These are phyloP conservation scores for Doris montereyensis DNA, from an alignment of 2,888 invertebrate genomes.

Conservation along the genomic window DNA sequence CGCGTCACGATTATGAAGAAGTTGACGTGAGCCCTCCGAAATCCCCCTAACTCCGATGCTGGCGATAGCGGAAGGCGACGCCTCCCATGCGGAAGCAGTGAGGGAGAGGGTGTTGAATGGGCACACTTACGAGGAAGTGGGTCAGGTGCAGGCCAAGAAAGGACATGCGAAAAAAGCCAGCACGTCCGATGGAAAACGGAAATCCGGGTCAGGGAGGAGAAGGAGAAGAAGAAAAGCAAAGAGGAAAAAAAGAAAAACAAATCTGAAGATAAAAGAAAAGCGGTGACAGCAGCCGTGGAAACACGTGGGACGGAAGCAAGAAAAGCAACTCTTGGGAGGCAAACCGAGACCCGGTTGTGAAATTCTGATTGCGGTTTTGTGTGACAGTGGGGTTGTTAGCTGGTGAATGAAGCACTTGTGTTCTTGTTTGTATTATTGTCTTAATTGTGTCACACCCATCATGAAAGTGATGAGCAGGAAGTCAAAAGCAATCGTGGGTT, in stretches of 20 bases:
- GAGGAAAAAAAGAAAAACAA: neutral
- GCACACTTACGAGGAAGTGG: conserved; percentile 63
- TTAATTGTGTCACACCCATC: too few relatives aligned
- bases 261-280: neutral
- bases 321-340: neutral
- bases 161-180: conserved; percentile 4
- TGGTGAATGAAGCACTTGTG: too few relatives aligned
- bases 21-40: conserved; percentile 47
- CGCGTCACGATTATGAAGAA: conserved; percentile 60
- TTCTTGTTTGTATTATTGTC: too few relatives aligned
- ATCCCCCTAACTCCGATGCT: conserved; percentile 30
- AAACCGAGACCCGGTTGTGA: neutral
- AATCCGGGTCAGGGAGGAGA: neutral
- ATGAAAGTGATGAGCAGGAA: too few relatives aligned
- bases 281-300: neutral
- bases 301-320: neutral
- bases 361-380: too few relatives aligned
- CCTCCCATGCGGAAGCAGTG: conserved; percentile 13
- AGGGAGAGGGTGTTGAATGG: conserved; percentile 54
- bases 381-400: too few relatives aligned
- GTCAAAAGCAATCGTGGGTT: too few relatives aligned
- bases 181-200: neutral
- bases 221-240: neutral
- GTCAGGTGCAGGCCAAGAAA: conserved; percentile 49
- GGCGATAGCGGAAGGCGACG: neutral